Evolutionary conservation across 2,797 vertebrate genomes (phyloP), one percentile per base, ranked within the genome.

Genomic region (Centropyge bicolor): DNA sequence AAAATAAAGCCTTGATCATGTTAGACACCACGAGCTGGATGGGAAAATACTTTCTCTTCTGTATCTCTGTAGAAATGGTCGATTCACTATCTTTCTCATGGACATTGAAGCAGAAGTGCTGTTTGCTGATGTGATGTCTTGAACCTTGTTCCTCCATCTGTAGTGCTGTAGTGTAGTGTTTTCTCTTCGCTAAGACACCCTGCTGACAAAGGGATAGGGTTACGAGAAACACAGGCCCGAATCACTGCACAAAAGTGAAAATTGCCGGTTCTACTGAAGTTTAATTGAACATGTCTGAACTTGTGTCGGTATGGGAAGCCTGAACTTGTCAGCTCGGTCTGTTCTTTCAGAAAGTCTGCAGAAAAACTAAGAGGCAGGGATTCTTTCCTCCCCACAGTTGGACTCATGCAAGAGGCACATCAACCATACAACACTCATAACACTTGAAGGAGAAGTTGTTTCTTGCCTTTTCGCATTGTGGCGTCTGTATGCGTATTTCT

Each of bases 281-380:
- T 66, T 41, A 66, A 80, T 71, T 78, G 0, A 85, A 83, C 35
- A 35, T n/a, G n/a, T 65, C 49, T 71, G 41, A 81, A 71, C 67
- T 68, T 78, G 52, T 46, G 61, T 77, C 24, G 10, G 5, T 19
- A 35, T 31, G 7, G 45, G 45, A 59, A 41, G n/a, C 17, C 36
- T 20, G 9, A 61, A 76, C 63, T 38, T 84, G 69, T 61, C 59
- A 65, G n/a, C 55, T 64, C 46, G 45, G 24, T 41, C 65, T 36
- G 31, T 68, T 81, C 27, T 59, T 35, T 62, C 24, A 41, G 31
- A 59, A 17, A 60, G 1, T 78, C 46, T 68, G 45, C 46, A 67
- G 55, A 36, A 31, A 22, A 75, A 56, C 20, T n/a, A 31, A 38
- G 35, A 69, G 35, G 68, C 20, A 54, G n/a, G 61, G 2, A 35